These are phyloP conservation scores for Capitulum mitella DNA, from an alignment of 2,888 invertebrate genomes.

Conservation along the genomic window DNA sequence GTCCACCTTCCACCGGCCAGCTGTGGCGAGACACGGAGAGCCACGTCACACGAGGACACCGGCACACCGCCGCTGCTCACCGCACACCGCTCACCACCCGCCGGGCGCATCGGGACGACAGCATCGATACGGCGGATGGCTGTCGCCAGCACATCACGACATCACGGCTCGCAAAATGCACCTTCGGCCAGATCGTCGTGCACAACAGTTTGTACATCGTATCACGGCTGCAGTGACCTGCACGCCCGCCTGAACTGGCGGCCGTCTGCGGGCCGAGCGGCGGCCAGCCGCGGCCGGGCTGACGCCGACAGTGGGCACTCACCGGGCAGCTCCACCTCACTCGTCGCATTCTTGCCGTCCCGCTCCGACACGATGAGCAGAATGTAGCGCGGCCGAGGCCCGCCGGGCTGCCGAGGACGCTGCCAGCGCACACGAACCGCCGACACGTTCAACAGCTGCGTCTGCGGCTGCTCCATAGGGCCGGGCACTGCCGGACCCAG, in stretches of 20 bases:
- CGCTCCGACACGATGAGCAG: neutral
- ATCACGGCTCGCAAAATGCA: too few relatives aligned
- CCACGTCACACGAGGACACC: neutral
- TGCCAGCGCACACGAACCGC: neutral
- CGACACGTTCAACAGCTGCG: constrained; percentile 11
- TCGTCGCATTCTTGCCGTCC: neutral
- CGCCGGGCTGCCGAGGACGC: neutral
- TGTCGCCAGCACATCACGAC: too few relatives aligned
- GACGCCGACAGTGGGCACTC: neutral
- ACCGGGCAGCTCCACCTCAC: neutral
- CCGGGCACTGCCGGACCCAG: neutral
- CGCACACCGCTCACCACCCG: too few relatives aligned
- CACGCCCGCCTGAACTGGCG: too few relatives aligned
- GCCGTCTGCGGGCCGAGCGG: neutral
- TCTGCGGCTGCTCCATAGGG: neutral
- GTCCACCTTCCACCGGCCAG: neutral
- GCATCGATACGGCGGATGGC: too few relatives aligned
- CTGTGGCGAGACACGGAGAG: neutral
- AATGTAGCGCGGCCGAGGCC: neutral
- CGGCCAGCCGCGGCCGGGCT: too few relatives aligned
- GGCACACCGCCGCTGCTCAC: too few relatives aligned
- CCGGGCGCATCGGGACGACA: too few relatives aligned
- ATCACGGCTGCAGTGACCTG: too few relatives aligned
- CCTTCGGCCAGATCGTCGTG: too few relatives aligned
- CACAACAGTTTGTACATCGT: too few relatives aligned